Base-by-base conservation (phyloP, 2,797 vertebrate species). In the Brachyalestes nurse region DNA sequence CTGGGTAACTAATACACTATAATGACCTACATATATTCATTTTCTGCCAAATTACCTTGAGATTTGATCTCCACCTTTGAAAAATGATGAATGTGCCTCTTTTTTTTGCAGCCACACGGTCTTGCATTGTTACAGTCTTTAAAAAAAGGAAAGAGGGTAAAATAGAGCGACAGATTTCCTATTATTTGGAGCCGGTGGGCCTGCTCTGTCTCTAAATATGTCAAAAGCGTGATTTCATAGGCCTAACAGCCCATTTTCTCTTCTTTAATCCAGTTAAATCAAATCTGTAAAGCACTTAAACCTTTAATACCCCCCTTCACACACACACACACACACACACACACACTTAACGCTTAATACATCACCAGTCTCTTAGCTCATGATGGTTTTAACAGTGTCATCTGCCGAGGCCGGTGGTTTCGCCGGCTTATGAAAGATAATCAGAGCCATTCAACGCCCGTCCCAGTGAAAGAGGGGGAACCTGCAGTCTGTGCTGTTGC, bases 371-470 rank as follows among this genome's bases (percentile, higher is more conserved):
- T 92, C 91, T 93, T 88, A 90, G 90, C 90, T 86, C 88, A 90
- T 92, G 92, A 90, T 85, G 91, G 81, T 65, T 78, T 93, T 91
- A 93, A 91, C 91, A 92, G 92, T 93, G 92, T 93, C 93, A 92
- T 92, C 92, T 93, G 89, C 92, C 91, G 90, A 72, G 90, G 88
- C 93, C 93, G 92, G 92, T 93, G 90, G 91, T 91, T 91, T 81
- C 89, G 89, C n/a, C 79, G 91, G 90, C 92, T 88, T 93, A 93
- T 94, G 93, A 95, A 94, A 93, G 94, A 93, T 94, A 94, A 94
- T 94, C 92, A 94, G 92, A 87, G 61, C 89, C 86, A 92, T 94
- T 94, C 91, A 93, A 89, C 53, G 73, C 82, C 88, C 88, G 6
- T 70, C 86, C 91, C 92, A 90, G 92, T 93, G 89, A 91, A 91